Evolutionary conservation across 2,888 invertebrate genomes (phyloP).

Genomic region (Argyresthia goedartella): DNA sequence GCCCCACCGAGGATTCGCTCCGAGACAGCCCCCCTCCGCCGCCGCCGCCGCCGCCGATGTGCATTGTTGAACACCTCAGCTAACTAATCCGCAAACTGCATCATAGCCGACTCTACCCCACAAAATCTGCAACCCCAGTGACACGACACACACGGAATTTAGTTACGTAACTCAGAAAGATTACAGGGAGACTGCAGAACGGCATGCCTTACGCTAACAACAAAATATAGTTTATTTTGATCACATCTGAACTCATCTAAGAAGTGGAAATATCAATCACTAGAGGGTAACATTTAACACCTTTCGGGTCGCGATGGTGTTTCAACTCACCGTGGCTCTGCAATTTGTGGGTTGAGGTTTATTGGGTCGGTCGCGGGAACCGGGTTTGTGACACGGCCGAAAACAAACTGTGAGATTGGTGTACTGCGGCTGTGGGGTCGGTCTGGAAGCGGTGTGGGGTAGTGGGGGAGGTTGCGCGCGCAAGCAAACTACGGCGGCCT

Average conservation of each 20-base stretch:
- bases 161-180: conserved; percentile 30
- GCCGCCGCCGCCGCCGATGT: conserved; percentile 36
- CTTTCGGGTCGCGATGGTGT: too few species aligned
- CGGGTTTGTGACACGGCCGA: too few species aligned
- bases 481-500: too few species aligned
- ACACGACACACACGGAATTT: conserved; percentile 36
- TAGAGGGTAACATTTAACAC: conserved; percentile 29
- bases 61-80: conserved; percentile 58
- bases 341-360: too few species aligned
- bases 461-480: too few species aligned
- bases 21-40: conserved; percentile 75
- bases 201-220: conserved; percentile 58
- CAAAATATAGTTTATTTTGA: conserved; percentile 24
- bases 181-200: conserved; percentile 43
- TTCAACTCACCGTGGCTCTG: too few species aligned
- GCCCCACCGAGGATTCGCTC: conserved; percentile 79
- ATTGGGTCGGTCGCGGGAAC: too few species aligned
- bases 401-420: too few species aligned
- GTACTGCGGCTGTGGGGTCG: too few species aligned
- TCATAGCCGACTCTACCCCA: conserved; percentile 43
- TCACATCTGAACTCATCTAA: neutral
- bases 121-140: conserved; percentile 43
- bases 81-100: conserved; percentile 57
- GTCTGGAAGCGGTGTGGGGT: too few species aligned
- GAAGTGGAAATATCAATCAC: conserved; percentile 37